Evolutionary conservation across 2,888 invertebrate genomes (phyloP).

Genomic region (Mythimna albipuncta): DNA sequence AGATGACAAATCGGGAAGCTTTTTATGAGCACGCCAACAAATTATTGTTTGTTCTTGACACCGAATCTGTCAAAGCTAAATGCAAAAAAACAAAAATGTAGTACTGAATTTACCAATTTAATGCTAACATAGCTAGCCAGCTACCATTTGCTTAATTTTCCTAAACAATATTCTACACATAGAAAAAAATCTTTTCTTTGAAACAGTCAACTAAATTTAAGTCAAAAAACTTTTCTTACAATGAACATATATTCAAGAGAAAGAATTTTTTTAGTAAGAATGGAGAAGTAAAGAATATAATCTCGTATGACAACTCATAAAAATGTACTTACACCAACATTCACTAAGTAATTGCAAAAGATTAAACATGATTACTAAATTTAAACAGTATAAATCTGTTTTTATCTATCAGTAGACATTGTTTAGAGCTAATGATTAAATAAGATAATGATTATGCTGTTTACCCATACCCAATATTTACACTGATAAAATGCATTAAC

Average conservation of each 20-base stretch:
- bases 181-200: too few relatives aligned
- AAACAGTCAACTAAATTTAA: too few relatives aligned
- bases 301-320: background rate
- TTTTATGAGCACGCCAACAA: too few relatives aligned
- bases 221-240: background rate
- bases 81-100: too few relatives aligned
- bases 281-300: background rate
- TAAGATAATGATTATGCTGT: slow-evolving; percentile 14
- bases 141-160: too few relatives aligned
- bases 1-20: too few relatives aligned
- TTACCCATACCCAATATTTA: slow-evolving; percentile 36
- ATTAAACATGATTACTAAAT: slow-evolving; percentile 15
- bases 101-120: too few relatives aligned
- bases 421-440: background rate
- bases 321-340: background rate
- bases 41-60: too few relatives aligned
- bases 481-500: slow-evolving; percentile 39
- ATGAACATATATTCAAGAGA: background rate
- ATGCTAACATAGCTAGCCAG: too few relatives aligned
- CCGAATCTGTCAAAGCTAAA: too few relatives aligned
- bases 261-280: background rate
- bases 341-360: slow-evolving; percentile 1
- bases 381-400: slow-evolving; percentile 9
- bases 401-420: slow-evolving; percentile 38
- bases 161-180: too few relatives aligned